These are phyloP conservation scores for Zaprionus kolodkinae DNA, from an alignment of 1,140 invertebrate genomes.

Conservation along the genomic window DNA sequence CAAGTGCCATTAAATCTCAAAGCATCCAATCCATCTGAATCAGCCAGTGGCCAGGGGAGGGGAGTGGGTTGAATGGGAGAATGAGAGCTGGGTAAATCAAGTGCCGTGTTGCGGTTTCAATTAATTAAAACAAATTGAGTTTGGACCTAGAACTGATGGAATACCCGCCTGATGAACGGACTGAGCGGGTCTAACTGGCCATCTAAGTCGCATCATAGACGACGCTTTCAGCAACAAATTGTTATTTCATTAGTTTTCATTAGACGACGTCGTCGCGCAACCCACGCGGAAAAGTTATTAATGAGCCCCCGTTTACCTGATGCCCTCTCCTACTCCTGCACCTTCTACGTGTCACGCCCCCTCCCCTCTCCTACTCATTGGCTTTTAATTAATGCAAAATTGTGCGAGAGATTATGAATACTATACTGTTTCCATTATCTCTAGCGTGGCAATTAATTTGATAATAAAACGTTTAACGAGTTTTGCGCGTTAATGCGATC, in stretches of 20 bases:
- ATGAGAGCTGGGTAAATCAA: constrained; percentile 35
- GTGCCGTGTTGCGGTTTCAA: constrained; percentile 67
- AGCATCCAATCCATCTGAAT: constrained; percentile 68
- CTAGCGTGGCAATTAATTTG: constrained; percentile 65
- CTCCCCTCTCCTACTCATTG: constrained; percentile 46
- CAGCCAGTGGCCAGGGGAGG: constrained; percentile 33
- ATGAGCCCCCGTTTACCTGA: constrained; percentile 43
- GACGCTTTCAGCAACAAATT: constrained; percentile 63
- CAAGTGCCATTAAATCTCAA: constrained; percentile 42
- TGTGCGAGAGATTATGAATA: constrained; percentile 73
- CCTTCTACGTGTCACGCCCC: constrained; percentile 38
- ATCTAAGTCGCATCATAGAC: background rate
- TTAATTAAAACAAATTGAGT: constrained; percentile 81
- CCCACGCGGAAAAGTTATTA: constrained; percentile 47
- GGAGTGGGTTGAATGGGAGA: too few species aligned
- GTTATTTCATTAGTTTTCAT: constrained; percentile 77
- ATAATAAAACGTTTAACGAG: constrained; percentile 70
- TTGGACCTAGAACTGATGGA: constrained; percentile 31
- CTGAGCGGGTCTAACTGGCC: constrained; percentile 3
- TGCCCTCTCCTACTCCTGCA: constrained; percentile 13
- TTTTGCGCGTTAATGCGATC: constrained; percentile 21
- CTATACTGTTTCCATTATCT: constrained; percentile 53
- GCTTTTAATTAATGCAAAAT: constrained; percentile 79
- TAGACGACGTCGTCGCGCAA: constrained; percentile 44
- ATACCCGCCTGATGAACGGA: background rate